phyloP scores from a whole-genome alignment of 2,113 vertebrate species.

The Microcebus griseorufus region DNA sequence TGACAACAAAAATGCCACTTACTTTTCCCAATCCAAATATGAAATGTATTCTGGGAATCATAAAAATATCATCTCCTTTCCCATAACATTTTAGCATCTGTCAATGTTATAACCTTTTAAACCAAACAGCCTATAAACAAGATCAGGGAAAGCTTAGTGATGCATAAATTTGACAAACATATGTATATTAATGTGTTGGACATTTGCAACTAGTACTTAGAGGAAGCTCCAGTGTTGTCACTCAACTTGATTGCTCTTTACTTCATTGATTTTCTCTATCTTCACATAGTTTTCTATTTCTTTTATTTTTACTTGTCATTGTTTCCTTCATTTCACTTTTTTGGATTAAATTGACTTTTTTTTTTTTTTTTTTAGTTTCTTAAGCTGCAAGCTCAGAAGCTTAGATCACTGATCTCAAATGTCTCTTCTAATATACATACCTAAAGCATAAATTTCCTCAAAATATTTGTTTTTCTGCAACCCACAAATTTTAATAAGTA shows the following conservation, averaged over 20 bases:
- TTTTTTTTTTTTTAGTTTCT: background rate
- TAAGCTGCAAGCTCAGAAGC: background rate
- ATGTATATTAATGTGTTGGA: background rate
- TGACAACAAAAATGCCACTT: background rate
- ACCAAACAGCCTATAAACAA: constrained; percentile 42
- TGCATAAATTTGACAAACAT: background rate
- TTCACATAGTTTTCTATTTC: background rate
- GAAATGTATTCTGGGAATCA: constrained; percentile 16
- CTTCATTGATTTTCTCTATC: background rate
- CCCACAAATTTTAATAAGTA: background rate
- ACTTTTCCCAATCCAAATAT: constrained; percentile 42
- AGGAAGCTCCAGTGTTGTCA: background rate
- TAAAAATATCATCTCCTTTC: constrained; percentile 31
- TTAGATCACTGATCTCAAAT: background rate
- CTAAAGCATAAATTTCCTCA: background rate
- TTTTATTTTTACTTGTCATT: background rate
- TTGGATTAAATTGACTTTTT: background rate
- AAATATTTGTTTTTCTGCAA: constrained; percentile 10
- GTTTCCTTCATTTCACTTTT: background rate
- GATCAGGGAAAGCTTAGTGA: constrained; percentile 39
- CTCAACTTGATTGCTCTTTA: constrained; percentile 49
- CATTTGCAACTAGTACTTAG: constrained; percentile 5
- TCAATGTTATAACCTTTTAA: constrained; percentile 62
- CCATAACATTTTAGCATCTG: constrained; percentile 22
- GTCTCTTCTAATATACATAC: background rate